Percentiles rank a stretch among this genome's conserved stretches.
These are phyloP conservation scores for Gryllus bimaculatus DNA, from an alignment of 1,140 invertebrate species.

Conservation along the genomic window DNA sequence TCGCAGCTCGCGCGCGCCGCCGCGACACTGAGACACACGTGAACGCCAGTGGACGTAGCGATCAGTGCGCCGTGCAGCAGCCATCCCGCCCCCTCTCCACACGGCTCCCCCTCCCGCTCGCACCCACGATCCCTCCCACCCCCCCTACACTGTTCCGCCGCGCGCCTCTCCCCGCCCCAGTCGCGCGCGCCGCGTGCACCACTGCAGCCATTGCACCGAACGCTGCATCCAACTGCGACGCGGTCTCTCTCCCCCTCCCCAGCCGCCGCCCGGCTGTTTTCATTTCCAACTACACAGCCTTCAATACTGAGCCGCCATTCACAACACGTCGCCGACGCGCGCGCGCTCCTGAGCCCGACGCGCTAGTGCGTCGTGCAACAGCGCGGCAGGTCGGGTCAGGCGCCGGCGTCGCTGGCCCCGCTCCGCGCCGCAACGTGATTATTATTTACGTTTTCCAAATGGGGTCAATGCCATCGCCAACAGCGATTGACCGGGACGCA, in stretches of 20 bases:
- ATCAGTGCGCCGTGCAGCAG: neutral
- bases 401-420: too few relatives aligned
- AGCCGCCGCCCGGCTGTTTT: neutral
- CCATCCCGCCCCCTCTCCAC: neutral
- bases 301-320: constrained; percentile 3
- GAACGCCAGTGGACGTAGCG: neutral
- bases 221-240: neutral
- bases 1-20: neutral
- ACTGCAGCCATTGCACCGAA: neutral
- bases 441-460: constrained; percentile 6
- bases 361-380: too few relatives aligned
- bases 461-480: neutral
- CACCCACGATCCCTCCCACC: neutral
- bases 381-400: too few relatives aligned
- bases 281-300: neutral
- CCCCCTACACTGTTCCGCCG: too few relatives aligned
- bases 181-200: too few relatives aligned
- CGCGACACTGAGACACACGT: neutral
- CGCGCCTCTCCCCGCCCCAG: too few relatives aligned
- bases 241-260: neutral
- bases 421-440: constrained; percentile 2
- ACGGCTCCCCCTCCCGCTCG: too few relatives aligned
- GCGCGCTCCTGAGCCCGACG: too few relatives aligned
- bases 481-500: neutral
- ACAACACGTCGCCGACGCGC: neutral